Evolutionary conservation across 2,113 vertebrate species (phyloP).

Genomic region (Alces alces): DNA sequence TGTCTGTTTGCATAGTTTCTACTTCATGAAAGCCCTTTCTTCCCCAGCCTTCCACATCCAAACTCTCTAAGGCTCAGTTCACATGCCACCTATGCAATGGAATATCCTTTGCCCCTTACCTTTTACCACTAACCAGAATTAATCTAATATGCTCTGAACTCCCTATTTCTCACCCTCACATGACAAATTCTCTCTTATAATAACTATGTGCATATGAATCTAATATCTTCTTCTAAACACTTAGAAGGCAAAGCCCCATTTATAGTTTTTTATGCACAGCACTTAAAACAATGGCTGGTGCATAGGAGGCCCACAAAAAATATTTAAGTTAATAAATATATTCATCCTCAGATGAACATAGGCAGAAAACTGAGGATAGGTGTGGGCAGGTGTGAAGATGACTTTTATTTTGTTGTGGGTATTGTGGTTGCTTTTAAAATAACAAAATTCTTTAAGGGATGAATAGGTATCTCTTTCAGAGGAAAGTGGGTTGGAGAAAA

Average conservation of each 20-base stretch:
- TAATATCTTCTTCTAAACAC: not conserved
- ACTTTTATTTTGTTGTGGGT: not conserved
- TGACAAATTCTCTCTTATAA: not conserved
- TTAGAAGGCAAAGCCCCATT: not conserved
- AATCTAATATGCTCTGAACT: not conserved
- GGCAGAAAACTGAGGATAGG: not conserved
- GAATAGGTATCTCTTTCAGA: not conserved
- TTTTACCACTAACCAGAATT: not conserved
- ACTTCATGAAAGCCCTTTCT: not conserved
- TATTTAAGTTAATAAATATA: not conserved
- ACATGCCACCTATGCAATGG: not conserved
- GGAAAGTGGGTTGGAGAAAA: not conserved
- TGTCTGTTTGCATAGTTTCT: not conserved
- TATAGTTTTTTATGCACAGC: not conserved
- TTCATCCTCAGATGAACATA: not conserved
- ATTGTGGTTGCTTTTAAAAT: not conserved
- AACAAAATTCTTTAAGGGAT: not conserved
- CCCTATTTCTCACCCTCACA: not conserved
- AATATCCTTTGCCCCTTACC: not conserved
- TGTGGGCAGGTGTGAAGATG: not conserved
- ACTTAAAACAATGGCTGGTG: not conserved
- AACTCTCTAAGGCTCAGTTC: not conserved
- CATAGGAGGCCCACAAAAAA: not conserved
- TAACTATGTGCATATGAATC: not conserved
- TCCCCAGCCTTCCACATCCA: not conserved